Base-by-base conservation (phyloP, 2,888 invertebrate genomes). In the Aleiodes leptofemur region DNA sequence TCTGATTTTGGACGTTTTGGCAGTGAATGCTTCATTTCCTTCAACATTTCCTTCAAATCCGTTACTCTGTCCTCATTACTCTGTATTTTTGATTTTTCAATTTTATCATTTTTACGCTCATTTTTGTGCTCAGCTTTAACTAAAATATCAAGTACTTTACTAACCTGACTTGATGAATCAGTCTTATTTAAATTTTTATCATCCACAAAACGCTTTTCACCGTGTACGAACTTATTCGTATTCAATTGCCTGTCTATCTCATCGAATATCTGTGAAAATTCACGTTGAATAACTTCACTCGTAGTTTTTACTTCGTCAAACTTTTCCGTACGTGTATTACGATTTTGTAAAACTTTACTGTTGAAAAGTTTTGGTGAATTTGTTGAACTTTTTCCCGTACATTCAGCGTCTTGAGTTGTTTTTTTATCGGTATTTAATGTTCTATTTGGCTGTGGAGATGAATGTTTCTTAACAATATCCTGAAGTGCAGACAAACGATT, bases 11-110 rank as follows among this genome's bases (percentile, higher is more conserved):
- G 86, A 81, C 92, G 91, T 84, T 93, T 93, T 0, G 94, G 94
- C 77, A 95, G 89, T 11, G 94, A 94, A 86, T 95, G 92, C 88
- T 94, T 95, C 93, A 95, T 94, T 90, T 95, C 94, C 83, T 94
- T 94, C 78, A 95, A 87, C 92, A 94, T 94, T 88, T 94, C 93
- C 86, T 93, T 93, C 38, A 95, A 89, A 85, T 90, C 86, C 66
- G 85, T 86, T 34, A 79, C 70, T 16, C 31, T 13, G 23, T 68
- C 29, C 11, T 81, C 82, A 55, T 83, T 84, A 73, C 82, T 73
- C 29, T 76, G 73, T 64, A 69, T 78, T 23, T 76, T 68, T 13
- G 69, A 3, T 23, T 70, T 73, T 9, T 68, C 31, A 29, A 1
- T 73, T 72, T 73, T 81, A 78, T 34, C 73, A 29, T 53, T 76